Conservation (phyloP, 1,140 invertebrate genomes). For the Dolichoris vasculosae region DNA sequence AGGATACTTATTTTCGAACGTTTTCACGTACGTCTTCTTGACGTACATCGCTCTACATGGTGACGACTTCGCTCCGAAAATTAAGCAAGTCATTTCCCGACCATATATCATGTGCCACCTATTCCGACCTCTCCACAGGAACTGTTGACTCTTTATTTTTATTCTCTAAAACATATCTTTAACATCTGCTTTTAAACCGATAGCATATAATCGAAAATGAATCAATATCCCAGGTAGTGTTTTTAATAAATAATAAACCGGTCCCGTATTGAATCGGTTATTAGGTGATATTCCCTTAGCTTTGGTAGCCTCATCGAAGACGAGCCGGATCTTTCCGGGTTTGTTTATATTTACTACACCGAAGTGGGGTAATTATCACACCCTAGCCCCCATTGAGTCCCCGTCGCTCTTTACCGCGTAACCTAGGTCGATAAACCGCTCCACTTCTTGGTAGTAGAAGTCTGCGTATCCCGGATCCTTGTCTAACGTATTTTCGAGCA, state of each 20-base stretch:
- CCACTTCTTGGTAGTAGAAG: not conserved
- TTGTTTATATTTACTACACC: constrained; percentile 51
- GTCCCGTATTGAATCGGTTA: too few species aligned
- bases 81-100: not conserved
- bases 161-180: too few species aligned
- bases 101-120: constrained; percentile 38
- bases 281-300: too few species aligned
- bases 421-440: constrained; percentile 30
- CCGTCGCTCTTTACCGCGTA: constrained; percentile 49
- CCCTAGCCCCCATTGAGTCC: not conserved
- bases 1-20: constrained; percentile 64
- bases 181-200: too few species aligned
- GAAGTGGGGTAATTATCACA: constrained; percentile 62
- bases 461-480: constrained; percentile 1
- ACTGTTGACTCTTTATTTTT: too few species aligned
- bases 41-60: not conserved
- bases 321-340: constrained; percentile 55
- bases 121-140: constrained; percentile 57
- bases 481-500: constrained; percentile 20
- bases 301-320: too few species aligned
- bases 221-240: too few species aligned
- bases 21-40: too few species aligned
- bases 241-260: too few species aligned
- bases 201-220: too few species aligned
- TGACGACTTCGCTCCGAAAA: constrained; percentile 3